Evolutionary conservation across 37 sponge, comb jelly and placozoan species (phyloP).

Genomic region (Beroe ovata): DNA sequence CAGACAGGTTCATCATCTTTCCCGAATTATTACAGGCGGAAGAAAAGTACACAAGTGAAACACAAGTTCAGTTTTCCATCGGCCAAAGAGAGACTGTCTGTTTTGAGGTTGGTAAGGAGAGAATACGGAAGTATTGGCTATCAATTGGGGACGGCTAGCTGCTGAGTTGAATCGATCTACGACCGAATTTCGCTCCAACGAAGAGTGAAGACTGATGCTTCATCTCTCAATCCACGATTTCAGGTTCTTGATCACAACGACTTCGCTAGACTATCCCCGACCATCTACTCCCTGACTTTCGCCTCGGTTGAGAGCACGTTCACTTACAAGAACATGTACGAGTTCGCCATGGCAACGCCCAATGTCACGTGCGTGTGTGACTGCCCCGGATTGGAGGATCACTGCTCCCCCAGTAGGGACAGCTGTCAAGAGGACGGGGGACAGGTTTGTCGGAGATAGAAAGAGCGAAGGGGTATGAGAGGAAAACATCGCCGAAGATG

Average conservation of each 20-base stretch:
- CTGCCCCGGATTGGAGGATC: conserved; percentile 60
- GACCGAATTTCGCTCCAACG: no score
- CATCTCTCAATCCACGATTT: no score
- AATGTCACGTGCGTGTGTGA: conserved; percentile 46
- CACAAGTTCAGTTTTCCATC: conserved; percentile 9
- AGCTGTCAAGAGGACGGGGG: conserved; percentile 45
- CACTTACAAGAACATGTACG: conserved; percentile 61
- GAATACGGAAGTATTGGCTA: background rate
- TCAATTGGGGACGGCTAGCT: no score
- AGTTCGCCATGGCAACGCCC: conserved; percentile 22
- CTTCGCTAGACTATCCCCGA: background rate
- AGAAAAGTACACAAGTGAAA: background rate
- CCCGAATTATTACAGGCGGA: conserved; percentile 10
- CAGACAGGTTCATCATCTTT: no score
- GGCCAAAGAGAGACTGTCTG: conserved; percentile 46
- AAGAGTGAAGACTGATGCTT: no score
- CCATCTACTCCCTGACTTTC: conserved; percentile 54
- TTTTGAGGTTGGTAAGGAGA: conserved; percentile 61
- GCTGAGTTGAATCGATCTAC: no score
- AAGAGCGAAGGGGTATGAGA: no score
- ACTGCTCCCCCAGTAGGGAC: conserved; percentile 44
- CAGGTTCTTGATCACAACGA: background rate
- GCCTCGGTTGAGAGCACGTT: conserved; percentile 35
- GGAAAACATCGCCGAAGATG: no score
- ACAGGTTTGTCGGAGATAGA: no score